Base-by-base conservation (phyloP, 2,888 invertebrate genomes). In the Drosophila leonis region DNA sequence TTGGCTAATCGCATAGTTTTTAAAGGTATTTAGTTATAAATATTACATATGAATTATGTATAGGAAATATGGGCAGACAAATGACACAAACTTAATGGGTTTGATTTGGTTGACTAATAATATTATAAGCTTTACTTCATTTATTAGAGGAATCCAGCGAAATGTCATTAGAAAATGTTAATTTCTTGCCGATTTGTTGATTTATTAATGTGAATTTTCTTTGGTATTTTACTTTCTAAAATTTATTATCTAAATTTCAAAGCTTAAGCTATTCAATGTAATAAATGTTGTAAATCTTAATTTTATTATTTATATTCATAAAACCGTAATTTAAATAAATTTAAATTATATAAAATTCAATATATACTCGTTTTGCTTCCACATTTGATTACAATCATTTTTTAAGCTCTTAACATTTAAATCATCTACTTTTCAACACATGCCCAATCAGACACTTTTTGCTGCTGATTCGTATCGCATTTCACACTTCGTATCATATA, bases 401-500 rank as follows among this genome's bases (percentile, higher is more conserved):
- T n/a, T n/a, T n/a, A 37, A 33, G 15, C 52, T 33, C 24, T 33
- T 24, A 2, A 15, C 24, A 31, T 20, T 31, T 35, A 27, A 46
- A 15, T 27, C 13, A 46, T n/a, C 27, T 9, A 29, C 37, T 72
- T 73, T 65, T 39, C 44, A 41, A 51, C 61, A 64, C 39, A 64
- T 72, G 29, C 2, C 51, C 56, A 65, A 59, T 48, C 55, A 65
- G 41, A 46, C 41, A 37, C 54, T 44, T 48, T 65, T 13, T 35
- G 52, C 65, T 35, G 60, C 64, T 54, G 54, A 48, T 65, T 66
- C 64, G 51, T 33, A 62, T 64, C 60, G 13, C 77, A 61, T 80
- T 63, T 68, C 83, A 71, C 67, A 61, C 51, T 29, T 57, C 59
- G 54, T 68, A 65, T 77, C 79, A 48, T 56, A 70, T 78, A 73